Evolutionary conservation across 2,888 invertebrate species (phyloP).

Genomic region (Sinotaia quadrata): DNA sequence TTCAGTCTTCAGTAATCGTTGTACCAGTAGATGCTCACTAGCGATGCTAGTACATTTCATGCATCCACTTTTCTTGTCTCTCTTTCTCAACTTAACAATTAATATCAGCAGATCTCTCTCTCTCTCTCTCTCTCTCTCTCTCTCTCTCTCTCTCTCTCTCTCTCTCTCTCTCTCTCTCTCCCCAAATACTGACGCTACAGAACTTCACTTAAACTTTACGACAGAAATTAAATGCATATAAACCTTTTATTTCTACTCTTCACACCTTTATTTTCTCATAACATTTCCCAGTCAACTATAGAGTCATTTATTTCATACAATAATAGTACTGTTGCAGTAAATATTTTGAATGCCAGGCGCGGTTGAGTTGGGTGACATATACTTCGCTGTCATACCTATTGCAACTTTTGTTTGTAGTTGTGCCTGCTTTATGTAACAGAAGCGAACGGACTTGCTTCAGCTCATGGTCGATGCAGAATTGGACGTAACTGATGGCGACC

Average conservation of each 20-base stretch:
- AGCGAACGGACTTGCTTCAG: not conserved
- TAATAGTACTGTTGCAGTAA: no score
- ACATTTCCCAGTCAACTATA: no score
- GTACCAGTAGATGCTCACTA: no score
- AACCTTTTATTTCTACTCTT: not conserved
- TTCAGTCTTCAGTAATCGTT: no score
- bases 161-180: slow-evolving; percentile 1
- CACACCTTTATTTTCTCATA: not conserved
- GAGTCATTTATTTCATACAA: no score
- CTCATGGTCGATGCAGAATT: not conserved
- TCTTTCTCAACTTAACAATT: not conserved
- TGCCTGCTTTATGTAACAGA: not conserved
- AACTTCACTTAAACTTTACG: no score
- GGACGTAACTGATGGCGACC: not conserved
- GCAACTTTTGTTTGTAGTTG: not conserved
- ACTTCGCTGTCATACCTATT: not conserved
- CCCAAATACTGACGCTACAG: no score
- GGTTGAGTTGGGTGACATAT: not conserved
- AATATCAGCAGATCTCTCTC: not conserved
- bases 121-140: not conserved
- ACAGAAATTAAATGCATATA: no score
- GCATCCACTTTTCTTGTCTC: not conserved
- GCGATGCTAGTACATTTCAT: no score
- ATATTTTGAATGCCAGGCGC: no score
- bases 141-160: slow-evolving; percentile 5